Evolutionary conservation across 2,797 vertebrate species (phyloP), one percentile per base, ranked within the genome.

Genomic region (Cynodonichthys magdalenae): DNA sequence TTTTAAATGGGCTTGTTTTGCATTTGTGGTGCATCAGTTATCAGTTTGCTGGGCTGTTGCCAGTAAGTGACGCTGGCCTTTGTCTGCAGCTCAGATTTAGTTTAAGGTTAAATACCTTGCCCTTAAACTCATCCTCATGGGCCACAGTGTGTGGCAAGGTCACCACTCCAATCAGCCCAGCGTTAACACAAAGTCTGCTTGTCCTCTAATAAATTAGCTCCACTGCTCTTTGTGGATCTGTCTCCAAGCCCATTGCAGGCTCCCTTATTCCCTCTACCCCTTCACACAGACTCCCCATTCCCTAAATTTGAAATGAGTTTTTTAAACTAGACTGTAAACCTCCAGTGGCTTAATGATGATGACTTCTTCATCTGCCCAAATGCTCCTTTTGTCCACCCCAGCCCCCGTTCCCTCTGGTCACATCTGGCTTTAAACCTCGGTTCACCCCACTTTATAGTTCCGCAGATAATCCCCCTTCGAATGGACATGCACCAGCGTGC

Each of bases 361-460:
- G 79, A 93, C 95, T 96, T 96, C 94, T 96, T 95, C 95, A 94
- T 95, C 94, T 97, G 95, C 95, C 94, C 95, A 95, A 96, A 95
- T 95, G 94, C 94, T 94, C 92, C 93, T 93, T 96, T 97, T 96
- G 95, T 96, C 90, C 94, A 69, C 74, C 90, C 83, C 89, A 82
- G 59, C 88, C 91, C 89, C 91, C 87, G 64, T 72, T 77, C 82
- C 75, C 85, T 86, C 82, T 86, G 83, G 86, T 85, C 87, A 87
- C 91, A 81, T 79, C 84, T 83, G 79, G 84, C 77, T 87, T 91
- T 91, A 90, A 90, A 92, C 89, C 90, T 76, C 86, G 75, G 66
- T 93, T 94, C 90, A 91, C 94, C 92, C 92, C 88, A 92, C 93
- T 93, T 92, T 94, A 92, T 93, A 95, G 93, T 92, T 90, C 89